A percentile compares a stretch with the other conserved stretches of the same genome.
These are phyloP conservation scores for Thaumatotibia leucotreta DNA, from an alignment of 1,140 invertebrate species.

Conservation along the genomic window DNA sequence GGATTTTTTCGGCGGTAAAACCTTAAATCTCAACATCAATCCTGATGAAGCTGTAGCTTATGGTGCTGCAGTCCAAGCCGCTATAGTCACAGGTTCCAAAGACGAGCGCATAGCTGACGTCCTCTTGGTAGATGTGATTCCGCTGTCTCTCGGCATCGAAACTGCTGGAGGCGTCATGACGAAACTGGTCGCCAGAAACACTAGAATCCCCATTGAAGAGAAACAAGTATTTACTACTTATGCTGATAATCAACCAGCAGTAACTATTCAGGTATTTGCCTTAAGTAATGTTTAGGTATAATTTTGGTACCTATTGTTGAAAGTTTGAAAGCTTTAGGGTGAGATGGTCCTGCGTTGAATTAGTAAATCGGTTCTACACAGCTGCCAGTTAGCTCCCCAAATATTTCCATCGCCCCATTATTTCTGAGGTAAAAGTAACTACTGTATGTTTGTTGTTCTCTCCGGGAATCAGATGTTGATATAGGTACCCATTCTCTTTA, in stretches of 20 bases:
- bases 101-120: conserved; percentile 87
- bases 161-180: conserved; percentile 84
- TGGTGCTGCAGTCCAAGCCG: conserved; percentile 87
- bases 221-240: conserved; percentile 82
- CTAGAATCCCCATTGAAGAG: conserved; percentile 83
- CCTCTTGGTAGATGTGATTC: conserved; percentile 84
- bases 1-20: conserved; percentile 82
- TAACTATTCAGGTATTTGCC: conserved; percentile 82
- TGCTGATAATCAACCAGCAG: conserved; percentile 84
- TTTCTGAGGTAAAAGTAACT: no score
- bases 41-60: conserved; percentile 88
- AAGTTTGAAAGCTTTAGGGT: no score
- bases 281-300: no score
- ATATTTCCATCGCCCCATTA: no score
- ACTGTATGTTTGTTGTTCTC: no score
- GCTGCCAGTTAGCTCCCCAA: no score
- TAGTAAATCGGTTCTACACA: no score
- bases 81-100: conserved; percentile 82
- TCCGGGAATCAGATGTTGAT: no score
- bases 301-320: no score
- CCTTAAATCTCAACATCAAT: conserved; percentile 84
- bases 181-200: conserved; percentile 81
- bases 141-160: conserved; percentile 84
- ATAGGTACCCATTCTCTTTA: no score
- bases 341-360: no score